These are phyloP conservation scores for Gari tellinella DNA, from an alignment of 2,888 invertebrate species.

Conservation along the genomic window DNA sequence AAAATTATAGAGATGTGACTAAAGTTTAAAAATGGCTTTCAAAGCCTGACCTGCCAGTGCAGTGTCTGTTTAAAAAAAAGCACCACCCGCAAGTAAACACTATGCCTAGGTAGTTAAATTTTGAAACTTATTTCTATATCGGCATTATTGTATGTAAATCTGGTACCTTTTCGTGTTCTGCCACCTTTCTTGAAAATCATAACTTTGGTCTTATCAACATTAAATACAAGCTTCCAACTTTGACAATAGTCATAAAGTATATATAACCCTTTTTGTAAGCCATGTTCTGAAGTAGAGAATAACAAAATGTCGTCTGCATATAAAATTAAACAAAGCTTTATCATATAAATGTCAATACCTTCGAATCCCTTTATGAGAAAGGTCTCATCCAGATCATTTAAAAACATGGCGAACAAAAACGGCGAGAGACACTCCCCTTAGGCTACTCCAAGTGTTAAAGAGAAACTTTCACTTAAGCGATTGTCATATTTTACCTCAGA, in stretches of 20 bases:
- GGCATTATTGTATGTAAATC: not conserved
- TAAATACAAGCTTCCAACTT: constrained; percentile 10
- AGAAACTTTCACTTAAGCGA: constrained; percentile 1
- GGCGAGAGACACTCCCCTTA: constrained; percentile 15
- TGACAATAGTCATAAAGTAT: constrained; percentile 12
- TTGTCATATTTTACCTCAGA: too few relatives aligned
- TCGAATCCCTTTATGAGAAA: not conserved
- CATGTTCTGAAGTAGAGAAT: constrained; percentile 6
- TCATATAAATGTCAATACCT: constrained; percentile 15
- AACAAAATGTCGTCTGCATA: too few relatives aligned
- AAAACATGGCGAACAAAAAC: constrained; percentile 2
- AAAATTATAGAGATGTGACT: constrained; percentile 25
- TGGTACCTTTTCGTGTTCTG: too few relatives aligned
- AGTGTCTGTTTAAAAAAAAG: constrained; percentile 9
- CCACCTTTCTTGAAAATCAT: constrained; percentile 12
- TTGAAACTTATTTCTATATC: constrained; percentile 4
- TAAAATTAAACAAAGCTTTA: too few relatives aligned
- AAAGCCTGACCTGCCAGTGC: constrained; percentile 16
- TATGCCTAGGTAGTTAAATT: constrained; percentile 15
- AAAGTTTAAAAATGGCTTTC: constrained; percentile 30
- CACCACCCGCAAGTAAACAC: not conserved
- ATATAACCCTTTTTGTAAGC: constrained; percentile 11
- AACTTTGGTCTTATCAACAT: constrained; percentile 11
- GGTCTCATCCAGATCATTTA: constrained; percentile 8
- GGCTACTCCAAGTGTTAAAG: constrained; percentile 3